Conservation (phyloP, 2,888 invertebrate genomes). For the Sycophila texana region DNA sequence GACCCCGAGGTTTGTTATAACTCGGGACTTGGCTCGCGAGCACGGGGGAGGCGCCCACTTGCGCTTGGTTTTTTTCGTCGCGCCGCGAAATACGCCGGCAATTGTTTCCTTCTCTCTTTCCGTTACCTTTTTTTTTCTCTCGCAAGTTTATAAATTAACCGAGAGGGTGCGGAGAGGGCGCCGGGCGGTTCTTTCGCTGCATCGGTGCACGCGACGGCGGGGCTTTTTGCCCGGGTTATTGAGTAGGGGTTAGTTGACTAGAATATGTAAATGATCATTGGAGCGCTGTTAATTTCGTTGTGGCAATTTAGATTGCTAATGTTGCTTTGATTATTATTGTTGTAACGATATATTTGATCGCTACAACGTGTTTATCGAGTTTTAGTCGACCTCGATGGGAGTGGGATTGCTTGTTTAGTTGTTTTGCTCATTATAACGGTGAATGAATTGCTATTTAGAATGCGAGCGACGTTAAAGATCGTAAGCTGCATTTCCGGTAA, state of each 20-base stretch:
- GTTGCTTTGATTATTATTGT: slow-evolving; percentile 25
- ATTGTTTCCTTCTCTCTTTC: slow-evolving; percentile 24
- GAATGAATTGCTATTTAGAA: slow-evolving; percentile 10
- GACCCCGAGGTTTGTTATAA: slow-evolving; percentile 29
- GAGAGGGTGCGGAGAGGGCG: neutral
- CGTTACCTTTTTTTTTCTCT: slow-evolving; percentile 25
- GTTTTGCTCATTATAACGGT: neutral
- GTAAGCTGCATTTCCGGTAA: too few relatives aligned
- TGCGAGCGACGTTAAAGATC: too few relatives aligned
- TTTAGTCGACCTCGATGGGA: slow-evolving; percentile 22
- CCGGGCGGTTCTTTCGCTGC: neutral
- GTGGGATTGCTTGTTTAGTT: slow-evolving; percentile 12
- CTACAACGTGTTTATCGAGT: slow-evolving; percentile 29
- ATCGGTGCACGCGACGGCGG: neutral
- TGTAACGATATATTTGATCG: slow-evolving; percentile 38
- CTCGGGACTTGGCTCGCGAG: slow-evolving; percentile 38
- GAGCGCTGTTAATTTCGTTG: slow-evolving; percentile 31
- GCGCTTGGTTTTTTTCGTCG: slow-evolving; percentile 35
- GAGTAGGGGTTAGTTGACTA: slow-evolving; percentile 1
- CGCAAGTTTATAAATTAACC: slow-evolving; percentile 44
- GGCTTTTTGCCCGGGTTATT: too few relatives aligned
- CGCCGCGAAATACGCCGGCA: neutral
- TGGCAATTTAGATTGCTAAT: slow-evolving; percentile 41
- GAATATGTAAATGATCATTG: neutral
- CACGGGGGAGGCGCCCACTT: slow-evolving; percentile 52